phyloP scores from a whole-genome alignment of 2,113 vertebrate species.

The Glaucidium brasilianum region DNA sequence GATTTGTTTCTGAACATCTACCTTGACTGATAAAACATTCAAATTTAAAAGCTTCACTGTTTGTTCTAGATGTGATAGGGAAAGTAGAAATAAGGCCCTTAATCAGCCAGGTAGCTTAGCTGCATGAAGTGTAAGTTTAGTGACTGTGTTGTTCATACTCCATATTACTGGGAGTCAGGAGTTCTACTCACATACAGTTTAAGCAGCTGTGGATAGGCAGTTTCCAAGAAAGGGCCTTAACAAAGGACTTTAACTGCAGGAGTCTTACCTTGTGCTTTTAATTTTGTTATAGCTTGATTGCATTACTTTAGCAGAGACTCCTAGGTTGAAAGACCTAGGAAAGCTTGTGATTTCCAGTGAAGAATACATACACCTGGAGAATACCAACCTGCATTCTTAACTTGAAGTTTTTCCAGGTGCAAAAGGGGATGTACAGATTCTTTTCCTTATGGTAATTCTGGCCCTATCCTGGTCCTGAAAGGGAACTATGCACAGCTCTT shows the following conservation, averaged over 20 bases:
- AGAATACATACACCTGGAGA: neutral
- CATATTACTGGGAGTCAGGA: neutral
- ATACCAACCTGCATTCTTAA: neutral
- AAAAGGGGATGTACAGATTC: neutral
- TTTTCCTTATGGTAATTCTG: neutral
- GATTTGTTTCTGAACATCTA: neutral
- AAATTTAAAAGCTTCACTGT: neutral
- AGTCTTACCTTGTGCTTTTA: neutral
- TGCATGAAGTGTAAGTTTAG: neutral
- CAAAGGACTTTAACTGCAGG: neutral
- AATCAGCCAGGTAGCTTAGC: neutral
- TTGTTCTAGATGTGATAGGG: neutral
- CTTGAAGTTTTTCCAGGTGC: neutral
- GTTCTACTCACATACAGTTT: neutral
- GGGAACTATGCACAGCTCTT: neutral
- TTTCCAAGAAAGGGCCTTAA: neutral
- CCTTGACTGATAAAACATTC: neutral
- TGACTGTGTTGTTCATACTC: neutral
- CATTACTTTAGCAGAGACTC: neutral
- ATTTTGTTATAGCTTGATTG: neutral
- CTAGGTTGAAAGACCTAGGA: neutral
- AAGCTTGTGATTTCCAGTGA: neutral
- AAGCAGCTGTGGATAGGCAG: neutral
- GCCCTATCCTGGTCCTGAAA: neutral
- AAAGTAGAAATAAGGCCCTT: neutral